Base-by-base conservation (phyloP, 2,888 invertebrate genomes). In the Drosophila infuscata region DNA sequence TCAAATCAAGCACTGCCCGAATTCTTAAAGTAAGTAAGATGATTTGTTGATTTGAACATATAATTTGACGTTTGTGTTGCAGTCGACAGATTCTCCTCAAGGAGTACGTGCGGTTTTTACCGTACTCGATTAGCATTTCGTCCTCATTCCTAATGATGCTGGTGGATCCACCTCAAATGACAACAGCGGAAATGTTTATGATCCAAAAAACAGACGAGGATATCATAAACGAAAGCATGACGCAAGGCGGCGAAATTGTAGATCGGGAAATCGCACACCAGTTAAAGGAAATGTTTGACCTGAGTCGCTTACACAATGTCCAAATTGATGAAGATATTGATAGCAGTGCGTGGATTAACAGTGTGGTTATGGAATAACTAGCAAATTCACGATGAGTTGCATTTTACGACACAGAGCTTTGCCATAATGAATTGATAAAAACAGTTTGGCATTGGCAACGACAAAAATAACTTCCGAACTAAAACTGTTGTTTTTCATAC, bases 231-330 rank as follows among this genome's bases (percentile, higher is more conserved):
- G 80, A 80, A 3, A n/a, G 57, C 0, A 63, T 89, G 79, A 70
- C 57, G 1, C 76, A 82, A n/a, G 93, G 93, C 2, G 93, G 93
- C 0, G 91, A 92, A 59, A 33, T 74, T 1, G 88, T 91, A 0
- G 89, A 93, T 73, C 81, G 76, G 5, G 93, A 93, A 70, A 46
- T 93, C 32, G 85, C 92, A 0, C 85, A 91, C 41, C 91, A 93
- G 76, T 56, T 91, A 12, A 86, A 70, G 57, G 92, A 93, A 74
- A 69, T 93, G 62, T 92, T 84, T 69, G 91, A 91, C 3, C 64
- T 93, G 7, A 83, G 88, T 63, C 64, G 73, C 11, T 53, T 72
- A 59, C 72, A 88, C 57, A 76, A 87, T 53, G 83, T 91, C 0
- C 74, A 91, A 73, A 73, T 92, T 15, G 88, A 85, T 61, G 78